A percentile compares a stretch with the other conserved stretches of the same genome.
Evolutionary conservation across 2,113 vertebrate species (phyloP).

Genomic region (Aleadryas rufinucha): DNA sequence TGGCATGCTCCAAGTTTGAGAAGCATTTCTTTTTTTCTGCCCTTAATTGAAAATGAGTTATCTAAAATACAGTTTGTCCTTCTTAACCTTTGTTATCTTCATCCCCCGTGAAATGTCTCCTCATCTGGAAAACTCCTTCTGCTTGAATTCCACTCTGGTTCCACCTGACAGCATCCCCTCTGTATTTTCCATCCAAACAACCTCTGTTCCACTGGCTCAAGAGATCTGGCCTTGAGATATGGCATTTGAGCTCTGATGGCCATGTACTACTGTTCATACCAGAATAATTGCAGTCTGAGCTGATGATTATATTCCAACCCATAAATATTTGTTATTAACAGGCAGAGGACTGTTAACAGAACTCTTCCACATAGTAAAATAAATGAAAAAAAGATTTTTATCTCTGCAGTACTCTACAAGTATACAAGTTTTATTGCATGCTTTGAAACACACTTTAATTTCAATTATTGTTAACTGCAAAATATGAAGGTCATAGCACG

Average conservation of each 20-base stretch:
- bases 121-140: conserved; percentile 5
- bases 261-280: neutral
- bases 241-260: neutral
- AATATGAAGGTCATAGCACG: neutral
- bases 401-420: neutral
- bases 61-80: neutral
- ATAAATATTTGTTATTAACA: neutral
- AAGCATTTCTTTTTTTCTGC: neutral
- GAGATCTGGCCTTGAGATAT: neutral
- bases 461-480: neutral
- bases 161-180: neutral
- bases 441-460: neutral
- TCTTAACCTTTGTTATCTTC: neutral
- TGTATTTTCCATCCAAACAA: neutral
- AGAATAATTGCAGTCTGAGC: neutral
- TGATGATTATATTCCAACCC: neutral
- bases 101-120: neutral
- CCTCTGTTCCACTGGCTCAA: neutral
- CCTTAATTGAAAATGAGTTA: neutral
- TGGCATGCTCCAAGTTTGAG: neutral
- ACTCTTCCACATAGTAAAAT: neutral
- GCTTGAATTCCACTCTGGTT: neutral
- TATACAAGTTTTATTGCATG: neutral
- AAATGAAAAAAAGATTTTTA: neutral
- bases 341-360: neutral